Conservation (phyloP, 2,888 invertebrate species). For the Drosophila borborema region DNA sequence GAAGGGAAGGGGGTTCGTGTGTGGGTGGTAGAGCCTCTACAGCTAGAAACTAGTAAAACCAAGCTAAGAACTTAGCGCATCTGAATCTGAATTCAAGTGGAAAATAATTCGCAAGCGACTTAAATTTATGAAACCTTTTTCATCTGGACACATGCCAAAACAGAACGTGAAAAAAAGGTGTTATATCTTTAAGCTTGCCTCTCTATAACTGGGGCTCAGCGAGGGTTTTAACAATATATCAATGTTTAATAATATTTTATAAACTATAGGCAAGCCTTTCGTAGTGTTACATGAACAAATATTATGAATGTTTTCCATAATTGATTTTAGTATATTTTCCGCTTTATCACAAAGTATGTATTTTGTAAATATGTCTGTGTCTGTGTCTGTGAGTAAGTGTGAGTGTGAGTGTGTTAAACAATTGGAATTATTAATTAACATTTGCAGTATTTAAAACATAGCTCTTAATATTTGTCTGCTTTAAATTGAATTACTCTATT, state of each 20-base stretch:
- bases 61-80: neutral
- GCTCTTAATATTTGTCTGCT: conserved; percentile 19
- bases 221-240: neutral
- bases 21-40: neutral
- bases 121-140: conserved; percentile 70
- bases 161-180: neutral
- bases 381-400: conserved; percentile 10
- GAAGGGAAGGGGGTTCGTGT: neutral
- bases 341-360: conserved; percentile 58
- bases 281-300: conserved; percentile 43
- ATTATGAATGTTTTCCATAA: conserved; percentile 6
- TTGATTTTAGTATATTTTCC: conserved; percentile 6
- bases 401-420: conserved; percentile 27
- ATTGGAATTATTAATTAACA: conserved; percentile 31
- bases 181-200: neutral
- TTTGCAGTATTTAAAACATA: conserved; percentile 27
- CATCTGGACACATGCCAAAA: conserved; percentile 1
- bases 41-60: neutral
- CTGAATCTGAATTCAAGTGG: conserved; percentile 33
- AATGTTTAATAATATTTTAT: conserved; percentile 21
- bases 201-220: neutral
- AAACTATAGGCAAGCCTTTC: conserved; percentile 47
- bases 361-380: conserved; percentile 11
- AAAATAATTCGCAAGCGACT: conserved; percentile 42
- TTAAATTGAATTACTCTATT: conserved; percentile 11